These are phyloP conservation scores for Ctenoplectra terminalis DNA, from an alignment of 1,140 invertebrate species.

Conservation along the genomic window DNA sequence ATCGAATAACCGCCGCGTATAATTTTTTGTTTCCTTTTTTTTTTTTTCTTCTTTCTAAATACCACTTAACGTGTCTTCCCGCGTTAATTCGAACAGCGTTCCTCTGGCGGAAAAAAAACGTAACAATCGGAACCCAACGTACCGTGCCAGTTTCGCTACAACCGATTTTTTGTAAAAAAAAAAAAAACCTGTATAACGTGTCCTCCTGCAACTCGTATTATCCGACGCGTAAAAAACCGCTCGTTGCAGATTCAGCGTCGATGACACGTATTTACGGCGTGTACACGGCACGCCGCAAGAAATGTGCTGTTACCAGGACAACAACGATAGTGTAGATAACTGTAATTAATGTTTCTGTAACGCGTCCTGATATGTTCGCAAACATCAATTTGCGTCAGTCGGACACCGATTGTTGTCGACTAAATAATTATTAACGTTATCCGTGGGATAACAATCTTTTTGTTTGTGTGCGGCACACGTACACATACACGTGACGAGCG, in stretches of 20 bases:
- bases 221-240: constrained; percentile 14
- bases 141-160: no score
- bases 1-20: not conserved
- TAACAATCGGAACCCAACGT: not conserved
- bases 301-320: constrained; percentile 17
- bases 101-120: no score
- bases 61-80: not conserved
- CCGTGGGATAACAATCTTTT: constrained; percentile 20
- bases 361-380: constrained; percentile 23
- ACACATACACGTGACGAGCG: not conserved
- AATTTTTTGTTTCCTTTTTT: no score
- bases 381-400: constrained; percentile 45
- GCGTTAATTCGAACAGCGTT: not conserved
- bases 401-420: constrained; percentile 36
- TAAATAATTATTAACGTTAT: constrained; percentile 56
- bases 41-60: not conserved
- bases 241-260: not conserved
- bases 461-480: not conserved
- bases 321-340: constrained; percentile 24
- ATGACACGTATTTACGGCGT: not conserved
- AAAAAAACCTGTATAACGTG: not conserved
- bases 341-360: constrained; percentile 38
- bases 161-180: not conserved
- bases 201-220: not conserved
- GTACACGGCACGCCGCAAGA: not conserved